A percentile compares a stretch with the other conserved stretches of the same genome.
Evolutionary conservation across 1,140 invertebrate genomes (phyloP).

Genomic region (Eumaeus atala): DNA sequence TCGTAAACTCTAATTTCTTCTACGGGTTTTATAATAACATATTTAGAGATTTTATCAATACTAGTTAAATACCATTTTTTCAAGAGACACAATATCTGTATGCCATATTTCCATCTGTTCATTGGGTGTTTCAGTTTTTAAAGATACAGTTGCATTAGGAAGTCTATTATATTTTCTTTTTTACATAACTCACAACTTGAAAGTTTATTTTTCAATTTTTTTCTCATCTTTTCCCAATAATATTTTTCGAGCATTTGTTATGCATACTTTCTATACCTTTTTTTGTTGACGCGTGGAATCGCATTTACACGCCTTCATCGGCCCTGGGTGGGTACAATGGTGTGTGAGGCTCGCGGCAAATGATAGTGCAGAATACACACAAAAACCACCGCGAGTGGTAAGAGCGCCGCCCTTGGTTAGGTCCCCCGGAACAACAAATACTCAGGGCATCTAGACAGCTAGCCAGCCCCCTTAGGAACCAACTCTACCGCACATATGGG

Average conservation of each 20-base stretch:
- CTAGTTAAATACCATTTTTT: slow-evolving; percentile 6
- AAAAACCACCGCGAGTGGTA: too few relatives aligned
- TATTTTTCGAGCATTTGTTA: background rate
- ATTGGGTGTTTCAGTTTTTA: slow-evolving; percentile 10
- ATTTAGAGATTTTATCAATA: slow-evolving; percentile 11
- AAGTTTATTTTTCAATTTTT: background rate
- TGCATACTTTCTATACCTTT: background rate
- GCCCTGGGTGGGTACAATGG: too few relatives aligned
- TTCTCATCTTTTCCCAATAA: slow-evolving; percentile 2
- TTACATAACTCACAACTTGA: slow-evolving; percentile 2
- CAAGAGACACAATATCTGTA: slow-evolving; percentile 4
- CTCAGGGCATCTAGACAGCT: too few relatives aligned
- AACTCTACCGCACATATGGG: too few relatives aligned
- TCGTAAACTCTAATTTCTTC: slow-evolving; percentile 13
- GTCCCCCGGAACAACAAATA: too few relatives aligned
- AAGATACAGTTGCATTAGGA: background rate
- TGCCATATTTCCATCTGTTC: slow-evolving; percentile 12
- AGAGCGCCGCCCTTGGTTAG: too few relatives aligned
- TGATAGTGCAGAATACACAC: too few relatives aligned
- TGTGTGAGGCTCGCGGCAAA: too few relatives aligned
- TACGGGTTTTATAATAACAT: background rate
- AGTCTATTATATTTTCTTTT: slow-evolving; percentile 13
- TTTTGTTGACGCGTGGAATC: background rate
- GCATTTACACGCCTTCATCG: too few relatives aligned
- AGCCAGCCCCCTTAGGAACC: too few relatives aligned